A percentile compares a stretch with the other conserved stretches of the same genome.
Evolutionary conservation across 2,113 vertebrate species (phyloP).

Genomic region (Pantherophis guttatus): DNA sequence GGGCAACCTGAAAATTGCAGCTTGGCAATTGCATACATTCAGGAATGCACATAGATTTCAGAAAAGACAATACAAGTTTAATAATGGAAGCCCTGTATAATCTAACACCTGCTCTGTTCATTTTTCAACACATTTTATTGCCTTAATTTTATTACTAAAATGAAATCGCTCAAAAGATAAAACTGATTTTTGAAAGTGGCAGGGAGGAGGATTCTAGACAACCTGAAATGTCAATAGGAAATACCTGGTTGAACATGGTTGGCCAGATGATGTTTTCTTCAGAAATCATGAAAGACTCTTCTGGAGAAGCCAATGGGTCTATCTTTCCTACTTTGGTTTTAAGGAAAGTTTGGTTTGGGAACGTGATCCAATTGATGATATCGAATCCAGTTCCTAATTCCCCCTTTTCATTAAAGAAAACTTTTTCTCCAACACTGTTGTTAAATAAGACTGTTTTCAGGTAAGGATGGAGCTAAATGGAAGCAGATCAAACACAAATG

Average conservation of each 20-base stretch:
- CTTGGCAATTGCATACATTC: background rate
- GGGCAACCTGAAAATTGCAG: background rate
- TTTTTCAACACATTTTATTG: background rate
- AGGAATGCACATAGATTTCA: background rate
- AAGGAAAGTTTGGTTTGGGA: background rate
- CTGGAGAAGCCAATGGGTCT: background rate
- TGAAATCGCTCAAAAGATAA: background rate
- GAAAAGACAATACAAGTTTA: background rate
- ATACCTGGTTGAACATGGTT: background rate
- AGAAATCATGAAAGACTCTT: background rate
- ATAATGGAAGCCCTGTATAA: background rate
- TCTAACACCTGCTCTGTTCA: background rate
- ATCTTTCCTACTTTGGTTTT: background rate
- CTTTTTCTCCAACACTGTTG: background rate
- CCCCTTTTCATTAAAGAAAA: background rate
- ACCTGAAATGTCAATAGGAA: background rate
- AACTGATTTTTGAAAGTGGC: background rate
- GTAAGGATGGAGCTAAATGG: background rate
- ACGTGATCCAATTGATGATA: constrained; percentile 7
- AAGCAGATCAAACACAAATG: background rate
- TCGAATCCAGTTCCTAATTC: background rate
- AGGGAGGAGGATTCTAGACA: background rate
- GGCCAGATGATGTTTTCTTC: background rate
- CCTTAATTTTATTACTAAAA: background rate
- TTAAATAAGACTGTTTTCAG: background rate